Percentiles rank a stretch among this genome's conserved stretches.
Conservation (phyloP, 2,113 vertebrate genomes). For the Pomatostomus ruficeps region DNA sequence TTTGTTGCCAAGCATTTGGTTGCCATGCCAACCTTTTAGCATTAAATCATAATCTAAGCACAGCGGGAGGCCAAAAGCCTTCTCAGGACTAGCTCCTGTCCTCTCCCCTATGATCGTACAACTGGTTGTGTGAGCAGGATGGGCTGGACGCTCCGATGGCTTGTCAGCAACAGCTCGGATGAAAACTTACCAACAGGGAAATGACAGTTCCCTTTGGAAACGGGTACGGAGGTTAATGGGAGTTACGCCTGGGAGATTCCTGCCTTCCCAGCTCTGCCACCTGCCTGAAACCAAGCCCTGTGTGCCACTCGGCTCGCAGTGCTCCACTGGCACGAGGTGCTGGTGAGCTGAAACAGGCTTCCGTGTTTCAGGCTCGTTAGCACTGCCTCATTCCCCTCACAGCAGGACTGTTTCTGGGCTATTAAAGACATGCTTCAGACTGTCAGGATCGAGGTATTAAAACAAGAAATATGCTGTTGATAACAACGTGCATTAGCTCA, state of each 20-base stretch:
- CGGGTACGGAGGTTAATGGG: not conserved
- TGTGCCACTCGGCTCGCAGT: not conserved
- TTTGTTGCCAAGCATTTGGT: not conserved
- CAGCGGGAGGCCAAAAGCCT: not conserved
- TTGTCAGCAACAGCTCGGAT: not conserved
- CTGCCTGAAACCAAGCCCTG: not conserved
- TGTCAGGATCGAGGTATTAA: not conserved
- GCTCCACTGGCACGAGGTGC: not conserved
- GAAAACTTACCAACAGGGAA: not conserved
- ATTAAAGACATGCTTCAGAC: not conserved
- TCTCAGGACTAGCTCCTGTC: not conserved
- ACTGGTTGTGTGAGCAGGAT: not conserved
- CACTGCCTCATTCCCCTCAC: not conserved
- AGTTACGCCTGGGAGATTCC: not conserved
- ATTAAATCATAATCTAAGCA: slow-evolving; percentile 47
- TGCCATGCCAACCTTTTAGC: slow-evolving; percentile 37
- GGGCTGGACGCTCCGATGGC: not conserved
- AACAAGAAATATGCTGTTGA: not conserved
- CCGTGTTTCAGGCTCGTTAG: not conserved
- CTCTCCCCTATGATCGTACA: not conserved
- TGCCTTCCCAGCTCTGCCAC: not conserved
- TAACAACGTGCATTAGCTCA: not conserved
- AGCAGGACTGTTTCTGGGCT: not conserved
- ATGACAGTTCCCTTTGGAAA: not conserved
- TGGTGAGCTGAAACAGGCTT: not conserved